A percentile compares a stretch with the other conserved stretches of the same genome.
These are phyloP conservation scores for Lacanobia wlatinum DNA, from an alignment of 2,888 invertebrate species.

Conservation along the genomic window DNA sequence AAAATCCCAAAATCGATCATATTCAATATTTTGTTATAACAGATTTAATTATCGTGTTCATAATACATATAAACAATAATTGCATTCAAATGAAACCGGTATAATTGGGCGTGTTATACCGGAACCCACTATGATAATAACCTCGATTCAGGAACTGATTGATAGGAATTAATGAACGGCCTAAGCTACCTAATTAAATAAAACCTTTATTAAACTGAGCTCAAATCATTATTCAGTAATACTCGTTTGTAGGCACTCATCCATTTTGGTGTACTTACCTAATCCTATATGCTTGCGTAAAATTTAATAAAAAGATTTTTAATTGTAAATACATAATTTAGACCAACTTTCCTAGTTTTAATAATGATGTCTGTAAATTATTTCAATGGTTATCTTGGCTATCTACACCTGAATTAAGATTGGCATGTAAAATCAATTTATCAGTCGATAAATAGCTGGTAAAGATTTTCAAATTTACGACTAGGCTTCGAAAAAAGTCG, in stretches of 20 bases:
- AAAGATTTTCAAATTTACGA: not conserved
- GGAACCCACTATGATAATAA: slow-evolving; percentile 39
- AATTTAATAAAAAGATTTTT: not conserved
- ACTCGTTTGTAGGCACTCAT: not conserved
- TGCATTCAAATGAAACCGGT: slow-evolving; percentile 15
- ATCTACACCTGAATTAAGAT: slow-evolving; percentile 3
- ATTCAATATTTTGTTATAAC: not conserved
- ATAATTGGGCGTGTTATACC: slow-evolving; percentile 17
- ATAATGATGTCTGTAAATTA: not conserved
- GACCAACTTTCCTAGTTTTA: not conserved
- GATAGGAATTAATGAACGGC: slow-evolving; percentile 25
- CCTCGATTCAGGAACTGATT: slow-evolving; percentile 22
- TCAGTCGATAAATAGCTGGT: not conserved
- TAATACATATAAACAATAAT: slow-evolving; percentile 6
- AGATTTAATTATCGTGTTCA: not conserved
- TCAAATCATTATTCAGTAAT: slow-evolving; percentile 2
- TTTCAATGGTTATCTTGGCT: slow-evolving; percentile 1
- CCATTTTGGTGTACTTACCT: not conserved
- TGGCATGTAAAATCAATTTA: not conserved
- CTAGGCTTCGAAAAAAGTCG: not conserved
- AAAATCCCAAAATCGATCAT: no score
- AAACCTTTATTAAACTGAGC: not conserved
- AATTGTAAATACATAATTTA: slow-evolving; percentile 1
- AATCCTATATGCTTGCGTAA: not conserved
- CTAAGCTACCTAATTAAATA: slow-evolving; percentile 21